Percentiles rank a stretch among this genome's conserved stretches.
Conservation (phyloP, 2,113 vertebrate species). For the Myocastor coypus region DNA sequence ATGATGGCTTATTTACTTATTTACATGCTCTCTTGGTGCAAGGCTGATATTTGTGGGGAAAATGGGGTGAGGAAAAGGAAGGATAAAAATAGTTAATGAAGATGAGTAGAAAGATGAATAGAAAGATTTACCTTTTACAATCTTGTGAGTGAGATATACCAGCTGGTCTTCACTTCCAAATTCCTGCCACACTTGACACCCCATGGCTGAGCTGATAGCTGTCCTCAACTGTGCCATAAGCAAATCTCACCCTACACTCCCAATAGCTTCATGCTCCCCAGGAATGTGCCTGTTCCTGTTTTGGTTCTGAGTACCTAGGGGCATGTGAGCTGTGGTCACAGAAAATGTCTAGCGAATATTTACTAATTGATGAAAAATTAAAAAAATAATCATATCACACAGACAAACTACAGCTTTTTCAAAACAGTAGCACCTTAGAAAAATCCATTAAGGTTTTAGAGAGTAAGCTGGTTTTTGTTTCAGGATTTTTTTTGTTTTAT, state of each 20-base stretch:
- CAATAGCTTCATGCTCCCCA: background rate
- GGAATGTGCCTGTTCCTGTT: background rate
- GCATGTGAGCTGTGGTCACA: background rate
- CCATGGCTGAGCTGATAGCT: background rate
- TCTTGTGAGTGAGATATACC: fast-evolving
- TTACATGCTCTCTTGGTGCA: background rate
- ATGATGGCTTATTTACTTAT: background rate
- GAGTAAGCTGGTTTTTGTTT: background rate
- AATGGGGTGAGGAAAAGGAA: fast-evolving
- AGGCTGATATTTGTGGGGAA: background rate
- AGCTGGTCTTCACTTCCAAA: background rate
- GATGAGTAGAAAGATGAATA: background rate
- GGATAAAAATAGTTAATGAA: background rate
- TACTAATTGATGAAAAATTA: background rate
- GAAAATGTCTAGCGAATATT: background rate
- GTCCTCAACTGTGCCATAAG: background rate
- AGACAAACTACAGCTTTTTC: background rate
- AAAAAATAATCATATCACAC: slow-evolving; percentile 13
- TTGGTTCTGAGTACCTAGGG: background rate
- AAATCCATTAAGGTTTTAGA: background rate
- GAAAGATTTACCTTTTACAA: background rate
- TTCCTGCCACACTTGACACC: background rate
- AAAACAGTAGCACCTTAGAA: background rate
- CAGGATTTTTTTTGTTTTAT: background rate
- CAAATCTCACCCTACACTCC: background rate